Evolutionary conservation across 2,888 invertebrate species (phyloP).

Genomic region (Epicampocera succincta): DNA sequence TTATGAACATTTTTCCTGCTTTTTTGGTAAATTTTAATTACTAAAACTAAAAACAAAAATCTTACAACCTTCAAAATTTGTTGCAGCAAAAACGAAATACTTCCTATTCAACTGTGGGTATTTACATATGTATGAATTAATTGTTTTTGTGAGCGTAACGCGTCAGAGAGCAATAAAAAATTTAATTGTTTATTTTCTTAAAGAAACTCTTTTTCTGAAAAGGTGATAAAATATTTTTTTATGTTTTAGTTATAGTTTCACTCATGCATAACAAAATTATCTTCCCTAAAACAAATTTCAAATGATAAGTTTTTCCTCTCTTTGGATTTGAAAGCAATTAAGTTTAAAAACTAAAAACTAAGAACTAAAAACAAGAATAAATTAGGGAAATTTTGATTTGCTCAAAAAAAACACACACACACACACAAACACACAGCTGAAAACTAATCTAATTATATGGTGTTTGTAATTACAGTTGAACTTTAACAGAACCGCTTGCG

Average conservation of each 20-base stretch:
- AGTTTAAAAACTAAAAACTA: background rate
- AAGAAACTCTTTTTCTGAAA: constrained; percentile 19
- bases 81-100: background rate
- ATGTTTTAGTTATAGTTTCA: constrained; percentile 8
- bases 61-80: background rate
- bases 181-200: constrained; percentile 29
- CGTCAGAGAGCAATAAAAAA: constrained; percentile 27
- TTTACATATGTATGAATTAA: background rate
- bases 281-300: background rate
- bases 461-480: no score
- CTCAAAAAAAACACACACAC: no score
- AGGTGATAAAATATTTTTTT: constrained; percentile 27
- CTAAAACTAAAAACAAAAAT: constrained; percentile 19
- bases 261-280: constrained; percentile 16
- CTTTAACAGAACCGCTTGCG: no score
- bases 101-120: background rate
- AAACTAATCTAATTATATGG: no score
- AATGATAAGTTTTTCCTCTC: background rate
- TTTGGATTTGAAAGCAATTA: background rate
- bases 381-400: no score
- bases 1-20: background rate
- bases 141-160: background rate
- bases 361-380: background rate
- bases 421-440: no score
- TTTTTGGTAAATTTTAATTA: constrained; percentile 39